These are phyloP conservation scores for Holacanthus passer DNA, from an alignment of 2,113 vertebrate species.

Conservation along the genomic window DNA sequence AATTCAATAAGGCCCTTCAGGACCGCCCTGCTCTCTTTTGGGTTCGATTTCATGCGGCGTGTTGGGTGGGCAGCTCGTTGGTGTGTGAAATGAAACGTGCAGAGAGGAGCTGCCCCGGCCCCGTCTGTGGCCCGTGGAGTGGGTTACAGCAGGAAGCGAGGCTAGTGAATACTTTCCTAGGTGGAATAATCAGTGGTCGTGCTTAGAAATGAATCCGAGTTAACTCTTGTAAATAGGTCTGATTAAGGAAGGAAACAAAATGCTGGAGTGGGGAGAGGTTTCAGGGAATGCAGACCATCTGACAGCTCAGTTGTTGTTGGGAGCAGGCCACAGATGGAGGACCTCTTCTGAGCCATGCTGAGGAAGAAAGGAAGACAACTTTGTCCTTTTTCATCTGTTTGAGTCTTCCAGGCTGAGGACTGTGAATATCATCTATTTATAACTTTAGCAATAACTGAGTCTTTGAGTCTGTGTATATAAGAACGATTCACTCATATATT, in stretches of 20 bases:
- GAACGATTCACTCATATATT: not conserved
- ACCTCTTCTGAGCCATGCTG: constrained; percentile 40
- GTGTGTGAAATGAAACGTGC: constrained; percentile 43
- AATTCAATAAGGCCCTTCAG: constrained; percentile 39
- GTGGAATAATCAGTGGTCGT: constrained; percentile 49
- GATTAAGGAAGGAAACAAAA: constrained; percentile 34
- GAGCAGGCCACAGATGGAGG: constrained; percentile 28
- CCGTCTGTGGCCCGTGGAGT: constrained; percentile 53
- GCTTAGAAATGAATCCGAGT: constrained; percentile 39
- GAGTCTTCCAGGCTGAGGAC: constrained; percentile 6
- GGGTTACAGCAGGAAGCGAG: constrained; percentile 60
- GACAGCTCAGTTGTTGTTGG: constrained; percentile 23
- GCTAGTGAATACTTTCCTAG: constrained; percentile 71
- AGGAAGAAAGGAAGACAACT: constrained; percentile 30
- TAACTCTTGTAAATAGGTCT: constrained; percentile 48
- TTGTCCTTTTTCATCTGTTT: constrained; percentile 27
- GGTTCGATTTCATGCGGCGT: constrained; percentile 60
- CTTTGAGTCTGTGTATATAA: not conserved
- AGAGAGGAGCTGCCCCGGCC: constrained; percentile 43
- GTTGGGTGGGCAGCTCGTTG: constrained; percentile 61
- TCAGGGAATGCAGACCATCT: constrained; percentile 30
- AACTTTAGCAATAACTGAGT: not conserved
- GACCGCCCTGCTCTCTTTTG: constrained; percentile 50
- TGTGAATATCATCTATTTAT: constrained; percentile 1
- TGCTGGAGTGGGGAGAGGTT: constrained; percentile 22